Evolutionary conservation across 2,797 vertebrate species (phyloP).

Genomic region (Enteromius trimaculatus): DNA sequence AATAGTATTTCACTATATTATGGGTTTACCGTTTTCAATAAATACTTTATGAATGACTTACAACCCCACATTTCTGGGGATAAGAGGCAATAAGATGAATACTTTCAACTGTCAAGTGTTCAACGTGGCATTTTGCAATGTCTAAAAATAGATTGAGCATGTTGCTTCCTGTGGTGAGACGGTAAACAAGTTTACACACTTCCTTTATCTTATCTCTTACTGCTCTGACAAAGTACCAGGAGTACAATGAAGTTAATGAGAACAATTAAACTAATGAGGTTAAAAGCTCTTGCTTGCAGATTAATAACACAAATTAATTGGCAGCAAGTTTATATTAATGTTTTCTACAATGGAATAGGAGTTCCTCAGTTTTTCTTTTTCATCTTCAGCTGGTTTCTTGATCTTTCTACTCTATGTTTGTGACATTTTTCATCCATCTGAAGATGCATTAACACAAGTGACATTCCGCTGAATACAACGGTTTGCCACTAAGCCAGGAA

Average conservation of each 20-base stretch:
- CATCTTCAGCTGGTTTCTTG: not conserved
- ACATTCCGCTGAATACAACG: not conserved
- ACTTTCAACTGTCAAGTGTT: not conserved
- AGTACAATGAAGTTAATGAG: not conserved
- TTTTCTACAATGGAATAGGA: not conserved
- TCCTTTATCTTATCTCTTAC: not conserved
- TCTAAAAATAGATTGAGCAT: constrained; percentile 20
- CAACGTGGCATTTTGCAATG: not conserved
- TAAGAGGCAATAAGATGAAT: not conserved
- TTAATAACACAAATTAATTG: not conserved
- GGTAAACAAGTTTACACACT: not conserved
- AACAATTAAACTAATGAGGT: not conserved
- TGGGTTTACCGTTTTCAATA: not conserved
- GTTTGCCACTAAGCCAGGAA: not conserved
- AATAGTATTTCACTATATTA: not conserved
- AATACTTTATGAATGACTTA: not conserved
- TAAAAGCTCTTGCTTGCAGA: not conserved
- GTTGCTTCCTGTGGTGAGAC: constrained; percentile 26
- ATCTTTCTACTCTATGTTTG: not conserved
- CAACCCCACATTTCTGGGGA: not conserved
- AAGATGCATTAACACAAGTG: not conserved
- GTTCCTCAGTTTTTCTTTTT: not conserved
- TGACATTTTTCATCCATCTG: not conserved
- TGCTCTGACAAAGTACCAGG: not conserved
- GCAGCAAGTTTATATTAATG: not conserved